A percentile compares a stretch with the other conserved stretches of the same genome.
Evolutionary conservation across 2,113 vertebrate species (phyloP).

Genomic region (Neofelis nebulosa): DNA sequence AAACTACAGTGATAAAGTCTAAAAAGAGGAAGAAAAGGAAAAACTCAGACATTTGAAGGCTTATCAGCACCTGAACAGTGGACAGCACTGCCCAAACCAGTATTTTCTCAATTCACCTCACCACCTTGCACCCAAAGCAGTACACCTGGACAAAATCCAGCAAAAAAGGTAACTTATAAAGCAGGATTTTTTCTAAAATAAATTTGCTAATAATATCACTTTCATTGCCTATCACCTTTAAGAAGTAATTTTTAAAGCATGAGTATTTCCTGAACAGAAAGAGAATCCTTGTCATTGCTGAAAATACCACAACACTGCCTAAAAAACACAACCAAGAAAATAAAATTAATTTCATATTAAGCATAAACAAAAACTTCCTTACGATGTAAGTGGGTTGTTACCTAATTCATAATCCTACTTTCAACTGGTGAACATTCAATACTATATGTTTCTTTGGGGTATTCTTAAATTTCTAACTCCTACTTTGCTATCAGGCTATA

Average conservation of each 20-base stretch:
- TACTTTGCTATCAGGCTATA: background rate
- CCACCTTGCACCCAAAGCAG: background rate
- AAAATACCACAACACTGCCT: conserved; percentile 16
- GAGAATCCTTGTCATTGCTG: background rate
- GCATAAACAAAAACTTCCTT: background rate
- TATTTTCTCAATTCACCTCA: background rate
- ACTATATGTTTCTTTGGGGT: background rate
- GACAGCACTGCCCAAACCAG: background rate
- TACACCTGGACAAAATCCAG: background rate
- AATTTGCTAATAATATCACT: background rate
- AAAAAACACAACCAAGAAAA: conserved; percentile 1
- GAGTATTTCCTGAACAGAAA: conserved; percentile 15
- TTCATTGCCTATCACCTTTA: background rate
- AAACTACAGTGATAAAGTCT: background rate
- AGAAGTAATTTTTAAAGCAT: conserved; percentile 41
- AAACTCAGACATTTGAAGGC: background rate
- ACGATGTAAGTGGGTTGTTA: background rate
- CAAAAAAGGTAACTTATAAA: conserved; percentile 9
- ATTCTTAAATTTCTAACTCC: background rate
- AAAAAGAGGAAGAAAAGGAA: background rate
- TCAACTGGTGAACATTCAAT: conserved; percentile 21
- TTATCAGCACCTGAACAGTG: background rate
- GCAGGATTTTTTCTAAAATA: background rate
- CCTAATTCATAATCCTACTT: background rate
- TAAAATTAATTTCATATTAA: background rate